These are phyloP conservation scores for Incurvaria masculella DNA, from an alignment of 2,888 invertebrate species.

Conservation along the genomic window DNA sequence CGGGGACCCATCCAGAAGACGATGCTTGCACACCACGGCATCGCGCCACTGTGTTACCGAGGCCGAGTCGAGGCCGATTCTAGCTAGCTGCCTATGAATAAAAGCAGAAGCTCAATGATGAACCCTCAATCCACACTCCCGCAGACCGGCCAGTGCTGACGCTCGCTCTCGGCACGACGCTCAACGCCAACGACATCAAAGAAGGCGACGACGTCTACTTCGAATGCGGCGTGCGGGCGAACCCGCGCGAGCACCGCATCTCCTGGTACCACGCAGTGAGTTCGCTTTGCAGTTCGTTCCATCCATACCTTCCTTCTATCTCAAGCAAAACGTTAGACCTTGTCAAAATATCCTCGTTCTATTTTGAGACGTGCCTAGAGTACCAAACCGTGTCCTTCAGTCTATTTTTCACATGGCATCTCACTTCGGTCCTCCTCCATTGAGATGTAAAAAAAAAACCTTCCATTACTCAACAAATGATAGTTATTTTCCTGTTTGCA, in stretches of 20 bases:
- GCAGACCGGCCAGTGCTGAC: conserved; percentile 41
- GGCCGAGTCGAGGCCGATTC: no score
- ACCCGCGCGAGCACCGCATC: conserved; percentile 80
- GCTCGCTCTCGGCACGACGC: conserved; percentile 77
- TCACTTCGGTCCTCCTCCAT: no score
- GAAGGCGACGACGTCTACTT: conserved; percentile 90
- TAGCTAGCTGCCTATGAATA: no score
- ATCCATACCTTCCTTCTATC: neutral
- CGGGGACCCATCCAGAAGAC: no score
- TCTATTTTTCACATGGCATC: no score
- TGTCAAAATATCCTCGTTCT: neutral
- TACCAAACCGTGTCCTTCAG: neutral
- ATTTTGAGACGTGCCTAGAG: neutral
- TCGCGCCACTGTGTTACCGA: no score
- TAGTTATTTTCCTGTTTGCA: no score
- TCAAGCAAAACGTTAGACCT: neutral
- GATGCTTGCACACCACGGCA: no score
- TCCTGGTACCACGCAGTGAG: conserved; percentile 90
- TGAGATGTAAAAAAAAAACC: no score
- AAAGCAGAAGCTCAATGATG: no score
- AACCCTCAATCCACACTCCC: no score
- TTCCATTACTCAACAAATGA: no score
- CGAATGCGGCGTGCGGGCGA: conserved; percentile 81
- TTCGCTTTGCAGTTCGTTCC: conserved; percentile 21
- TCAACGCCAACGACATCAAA: conserved; percentile 85